Evolutionary conservation across 2,113 vertebrate species (phyloP).

Genomic region (Raphicerus campestris): DNA sequence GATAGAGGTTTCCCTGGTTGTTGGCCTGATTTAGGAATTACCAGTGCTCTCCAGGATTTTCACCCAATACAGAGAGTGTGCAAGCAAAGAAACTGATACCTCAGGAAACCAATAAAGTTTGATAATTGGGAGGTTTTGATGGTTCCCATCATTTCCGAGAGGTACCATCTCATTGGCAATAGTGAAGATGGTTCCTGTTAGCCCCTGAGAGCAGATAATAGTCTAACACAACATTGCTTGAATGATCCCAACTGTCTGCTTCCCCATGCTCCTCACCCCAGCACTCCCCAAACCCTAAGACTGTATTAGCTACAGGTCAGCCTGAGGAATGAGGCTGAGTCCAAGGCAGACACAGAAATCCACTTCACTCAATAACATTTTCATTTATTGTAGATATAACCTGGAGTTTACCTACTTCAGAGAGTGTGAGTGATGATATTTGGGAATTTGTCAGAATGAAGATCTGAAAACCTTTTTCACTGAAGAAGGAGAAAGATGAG

Average conservation of each 20-base stretch:
- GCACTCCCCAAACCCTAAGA: not conserved
- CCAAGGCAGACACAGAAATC: not conserved
- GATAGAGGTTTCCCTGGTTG: slow-evolving; percentile 35
- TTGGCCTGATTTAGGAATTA: slow-evolving; percentile 44
- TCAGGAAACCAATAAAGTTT: not conserved
- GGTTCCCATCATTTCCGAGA: not conserved
- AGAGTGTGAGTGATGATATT: not conserved
- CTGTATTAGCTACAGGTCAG: not conserved
- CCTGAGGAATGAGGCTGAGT: not conserved
- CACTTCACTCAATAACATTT: not conserved
- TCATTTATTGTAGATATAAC: not conserved
- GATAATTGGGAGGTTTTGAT: not conserved
- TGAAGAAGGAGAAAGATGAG: not conserved
- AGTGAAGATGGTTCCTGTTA: not conserved
- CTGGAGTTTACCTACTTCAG: not conserved
- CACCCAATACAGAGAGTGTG: not conserved
- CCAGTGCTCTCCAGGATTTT: slow-evolving; percentile 53
- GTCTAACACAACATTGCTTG: not conserved
- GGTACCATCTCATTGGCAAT: not conserved
- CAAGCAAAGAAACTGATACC: not conserved
- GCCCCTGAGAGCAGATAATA: not conserved
- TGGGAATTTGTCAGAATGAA: not conserved
- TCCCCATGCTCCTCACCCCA: not conserved
- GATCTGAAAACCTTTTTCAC: not conserved
- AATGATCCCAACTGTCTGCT: not conserved